Conservation (phyloP, 2,113 vertebrate species). For the Saguinus midas region DNA sequence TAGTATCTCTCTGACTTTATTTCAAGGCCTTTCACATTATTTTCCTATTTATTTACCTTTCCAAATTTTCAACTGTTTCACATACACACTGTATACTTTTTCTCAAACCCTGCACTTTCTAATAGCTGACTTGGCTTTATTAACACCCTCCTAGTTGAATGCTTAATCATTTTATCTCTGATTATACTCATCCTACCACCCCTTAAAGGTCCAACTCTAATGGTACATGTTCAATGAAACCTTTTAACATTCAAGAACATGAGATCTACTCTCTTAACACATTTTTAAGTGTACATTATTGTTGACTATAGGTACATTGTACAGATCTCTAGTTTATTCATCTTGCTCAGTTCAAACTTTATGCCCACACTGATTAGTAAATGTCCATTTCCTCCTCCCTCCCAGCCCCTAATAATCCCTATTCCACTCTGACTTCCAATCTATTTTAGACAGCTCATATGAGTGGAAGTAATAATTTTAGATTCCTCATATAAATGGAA, state of each 20-base stretch:
- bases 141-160: not conserved
- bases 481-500: not conserved
- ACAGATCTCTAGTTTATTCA: not conserved
- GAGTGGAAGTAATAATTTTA: not conserved
- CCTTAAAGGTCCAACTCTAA: constrained; percentile 31
- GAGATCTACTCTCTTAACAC: not conserved
- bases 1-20: not conserved
- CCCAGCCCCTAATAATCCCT: not conserved
- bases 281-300: not conserved
- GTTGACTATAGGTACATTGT: not conserved
- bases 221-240: not conserved
- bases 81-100: not conserved
- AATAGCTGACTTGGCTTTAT: not conserved
- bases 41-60: not conserved
- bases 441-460: not conserved
- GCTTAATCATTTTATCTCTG: not conserved
- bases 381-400: not conserved
- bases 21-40: not conserved
- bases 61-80: not conserved
- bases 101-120: not conserved
- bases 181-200: not conserved
- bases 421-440: not conserved
- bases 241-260: not conserved
- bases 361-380: not conserved
- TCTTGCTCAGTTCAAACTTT: not conserved